Percentiles rank a stretch among this genome's conserved stretches.
phyloP scores from a whole-genome alignment of 1,140 invertebrate genomes.

The Bemisia tabaci region DNA sequence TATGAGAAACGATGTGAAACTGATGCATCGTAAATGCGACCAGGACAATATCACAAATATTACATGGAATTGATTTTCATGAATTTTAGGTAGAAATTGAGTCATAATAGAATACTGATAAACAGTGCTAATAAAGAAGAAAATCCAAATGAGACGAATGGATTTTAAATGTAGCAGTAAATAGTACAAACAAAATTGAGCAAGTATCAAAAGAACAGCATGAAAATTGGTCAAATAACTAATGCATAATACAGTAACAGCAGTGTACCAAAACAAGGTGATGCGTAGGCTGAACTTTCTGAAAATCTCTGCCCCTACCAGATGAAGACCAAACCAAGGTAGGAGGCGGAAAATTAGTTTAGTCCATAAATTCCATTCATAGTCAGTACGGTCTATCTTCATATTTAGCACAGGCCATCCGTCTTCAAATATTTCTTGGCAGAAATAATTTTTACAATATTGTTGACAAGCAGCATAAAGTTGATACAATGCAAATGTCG shows the following conservation, averaged over 20 bases:
- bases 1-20: constrained; percentile 31
- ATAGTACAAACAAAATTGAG: constrained; percentile 13
- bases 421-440: constrained; percentile 3
- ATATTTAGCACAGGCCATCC: constrained; percentile 16
- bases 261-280: constrained; percentile 1
- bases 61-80: constrained; percentile 9
- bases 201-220: constrained; percentile 10
- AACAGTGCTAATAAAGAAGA: not conserved
- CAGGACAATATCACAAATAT: constrained; percentile 31
- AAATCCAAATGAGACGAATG: constrained; percentile 16
- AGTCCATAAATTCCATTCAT: constrained; percentile 22
- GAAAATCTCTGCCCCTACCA: constrained; percentile 12
- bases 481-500: not conserved
- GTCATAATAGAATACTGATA: constrained; percentile 1
- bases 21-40: constrained; percentile 39
- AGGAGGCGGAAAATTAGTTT: constrained; percentile 10
- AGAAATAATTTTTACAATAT: not conserved
- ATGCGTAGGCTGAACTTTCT: constrained; percentile 13
- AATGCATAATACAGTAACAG: not conserved
- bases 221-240: constrained; percentile 1
- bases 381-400: constrained; percentile 21
- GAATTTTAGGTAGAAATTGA: constrained; percentile 1
- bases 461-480: not conserved
- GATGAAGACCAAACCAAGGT: constrained; percentile 21
- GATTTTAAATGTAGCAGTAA: constrained; percentile 12